Conservation (phyloP, 2,797 vertebrate species). For the Cichlasoma orientale region DNA sequence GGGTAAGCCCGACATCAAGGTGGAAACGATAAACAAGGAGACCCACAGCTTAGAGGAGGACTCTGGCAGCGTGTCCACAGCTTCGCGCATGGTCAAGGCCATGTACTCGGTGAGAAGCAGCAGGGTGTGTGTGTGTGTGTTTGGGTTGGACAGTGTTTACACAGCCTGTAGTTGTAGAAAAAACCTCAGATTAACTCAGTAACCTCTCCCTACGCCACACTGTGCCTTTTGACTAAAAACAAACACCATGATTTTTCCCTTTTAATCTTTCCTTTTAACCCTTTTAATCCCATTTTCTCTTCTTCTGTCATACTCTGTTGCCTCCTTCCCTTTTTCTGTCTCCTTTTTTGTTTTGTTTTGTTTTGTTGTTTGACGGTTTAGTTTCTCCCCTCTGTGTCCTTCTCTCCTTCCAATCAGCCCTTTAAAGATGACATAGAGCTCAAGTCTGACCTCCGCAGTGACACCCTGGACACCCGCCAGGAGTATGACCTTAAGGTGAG, state of each 20-base stretch:
- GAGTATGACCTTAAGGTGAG: conserved; percentile 97
- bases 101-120: conserved; percentile 92
- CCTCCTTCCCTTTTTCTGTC: conserved; percentile 57
- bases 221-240: conserved; percentile 47
- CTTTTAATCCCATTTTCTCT: conserved; percentile 66
- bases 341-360: conserved; percentile 49
- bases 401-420: conserved; percentile 84
- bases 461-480: conserved; percentile 90
- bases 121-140: conserved; percentile 27
- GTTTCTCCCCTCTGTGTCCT: conserved; percentile 87
- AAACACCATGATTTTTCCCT: conserved; percentile 45
- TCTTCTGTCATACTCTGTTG: conserved; percentile 63
- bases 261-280: conserved; percentile 62
- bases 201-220: conserved; percentile 43
- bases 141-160: conserved; percentile 55
- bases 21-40: conserved; percentile 96
- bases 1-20: conserved; percentile 96
- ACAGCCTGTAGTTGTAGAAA: conserved; percentile 62
- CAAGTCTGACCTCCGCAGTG: conserved; percentile 94
- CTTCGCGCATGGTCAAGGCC: conserved; percentile 95
- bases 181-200: conserved; percentile 53
- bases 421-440: conserved; percentile 97
- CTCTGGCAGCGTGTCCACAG: conserved; percentile 90
- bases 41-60: conserved; percentile 94
- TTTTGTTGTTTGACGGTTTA: conserved; percentile 81